Evolutionary conservation across 1,140 invertebrate genomes (phyloP).

Genomic region (Aphidius ervi): DNA sequence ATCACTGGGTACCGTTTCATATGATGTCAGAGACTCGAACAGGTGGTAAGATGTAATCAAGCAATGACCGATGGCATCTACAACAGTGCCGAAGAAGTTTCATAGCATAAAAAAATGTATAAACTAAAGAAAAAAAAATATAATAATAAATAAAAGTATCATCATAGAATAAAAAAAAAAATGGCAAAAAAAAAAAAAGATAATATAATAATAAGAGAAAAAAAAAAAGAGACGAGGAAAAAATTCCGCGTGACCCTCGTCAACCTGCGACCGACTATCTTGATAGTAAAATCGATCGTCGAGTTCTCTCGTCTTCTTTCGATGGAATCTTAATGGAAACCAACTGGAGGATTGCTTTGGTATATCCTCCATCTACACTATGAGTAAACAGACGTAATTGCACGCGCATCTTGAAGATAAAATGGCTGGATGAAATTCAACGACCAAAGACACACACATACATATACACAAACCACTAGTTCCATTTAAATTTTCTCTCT

Average conservation of each 20-base stretch:
- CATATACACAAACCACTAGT: too few species aligned
- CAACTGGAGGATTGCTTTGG: not conserved
- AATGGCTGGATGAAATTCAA: not conserved
- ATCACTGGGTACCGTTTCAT: too few species aligned
- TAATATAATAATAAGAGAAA: not conserved
- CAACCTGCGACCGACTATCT: constrained; percentile 24
- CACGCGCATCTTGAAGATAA: constrained; percentile 19
- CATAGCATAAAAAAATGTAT: too few species aligned
- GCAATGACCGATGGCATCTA: too few species aligned
- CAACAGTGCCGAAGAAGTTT: too few species aligned
- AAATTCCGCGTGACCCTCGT: constrained; percentile 30
- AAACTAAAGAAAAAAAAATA: too few species aligned
- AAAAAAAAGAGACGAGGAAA: too few species aligned
- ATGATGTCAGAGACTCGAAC: too few species aligned
- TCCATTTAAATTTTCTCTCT: too few species aligned
- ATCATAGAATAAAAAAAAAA: not conserved
- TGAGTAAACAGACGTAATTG: constrained; percentile 32
- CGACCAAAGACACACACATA: too few species aligned
- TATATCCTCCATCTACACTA: constrained; percentile 7
- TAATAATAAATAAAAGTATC: too few species aligned
- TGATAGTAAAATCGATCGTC: constrained; percentile 20
- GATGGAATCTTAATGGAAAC: constrained; percentile 13
- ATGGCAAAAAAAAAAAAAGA: not conserved
- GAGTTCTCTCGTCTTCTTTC: not conserved
- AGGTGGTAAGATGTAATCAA: too few species aligned